Base-by-base conservation (phyloP, 2,797 vertebrate species). In the Sebastes matsubarae region DNA sequence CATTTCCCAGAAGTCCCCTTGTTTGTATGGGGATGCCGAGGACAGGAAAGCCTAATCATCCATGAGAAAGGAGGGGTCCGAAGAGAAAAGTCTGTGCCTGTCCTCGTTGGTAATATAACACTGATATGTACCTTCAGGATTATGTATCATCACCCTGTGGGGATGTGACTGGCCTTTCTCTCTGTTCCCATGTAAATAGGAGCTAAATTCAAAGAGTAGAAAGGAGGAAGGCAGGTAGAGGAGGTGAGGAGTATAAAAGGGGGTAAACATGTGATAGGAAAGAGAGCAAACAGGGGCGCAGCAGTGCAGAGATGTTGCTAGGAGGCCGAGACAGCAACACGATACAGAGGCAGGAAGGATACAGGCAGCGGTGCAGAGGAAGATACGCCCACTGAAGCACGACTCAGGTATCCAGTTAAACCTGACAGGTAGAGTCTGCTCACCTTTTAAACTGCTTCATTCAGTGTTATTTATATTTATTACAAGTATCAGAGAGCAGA, bases 301-400 rank as follows among this genome's bases (percentile, higher is more conserved):
- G 65, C 74, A 50, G 82, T 27, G 78, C 76, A 71, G 38, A 66
- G 72, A 57, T 80, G 93, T 94, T 94, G 93, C 92, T 92, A 93
- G 90, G 93, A 90, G 75, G 76, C 91, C 1, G 55, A 72, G 73
- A 71, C 70, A 68, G 85, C 77, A 88, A 90, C 87, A 79, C 30
- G 1, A 89, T 82, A 75, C 85, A 86, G 78, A 82, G 58, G 14
- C 71, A 83, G 82, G 75, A 74, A 72, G 82, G 64, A 83, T 32
- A 38, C 24, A 61, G 59, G 32, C 61, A 34, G 71, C 1, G 24
- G 67, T 52, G n/a, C 46, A 63, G 46, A 72, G 68, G 67, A 81
- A 55, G 14, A 55, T 14, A 24, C 66, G 59, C 8, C 63, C 67
- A 12, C 69, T 12, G 36, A 32, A 50, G 25, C 29, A n/a, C 0